Evolutionary conservation across 2,797 vertebrate genomes (phyloP).

Genomic region (Sebastes cheni): DNA sequence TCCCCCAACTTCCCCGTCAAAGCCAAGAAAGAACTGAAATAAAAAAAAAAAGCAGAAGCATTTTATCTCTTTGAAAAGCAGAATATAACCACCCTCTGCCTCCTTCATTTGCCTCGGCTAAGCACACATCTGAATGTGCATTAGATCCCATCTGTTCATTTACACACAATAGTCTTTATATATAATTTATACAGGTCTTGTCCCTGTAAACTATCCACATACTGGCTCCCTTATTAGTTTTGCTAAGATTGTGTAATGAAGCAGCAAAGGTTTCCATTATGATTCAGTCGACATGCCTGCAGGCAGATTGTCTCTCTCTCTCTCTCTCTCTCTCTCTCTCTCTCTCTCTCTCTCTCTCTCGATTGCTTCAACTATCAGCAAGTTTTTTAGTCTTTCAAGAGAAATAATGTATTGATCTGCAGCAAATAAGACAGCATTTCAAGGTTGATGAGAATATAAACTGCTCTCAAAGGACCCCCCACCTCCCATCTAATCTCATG

Average conservation of each 20-base stretch:
- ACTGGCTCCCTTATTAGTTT: conserved; percentile 32
- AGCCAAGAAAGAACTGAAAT: conserved; percentile 28
- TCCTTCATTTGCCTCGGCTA: conserved; percentile 23
- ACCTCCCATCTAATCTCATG: background rate
- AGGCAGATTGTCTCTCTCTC: conserved; percentile 25
- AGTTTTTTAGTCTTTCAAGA: conserved; percentile 31
- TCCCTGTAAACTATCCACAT: conserved; percentile 33
- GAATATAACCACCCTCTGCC: conserved; percentile 22
- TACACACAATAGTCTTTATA: conserved; percentile 20
- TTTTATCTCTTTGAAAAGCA: conserved; percentile 29
- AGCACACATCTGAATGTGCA: conserved; percentile 35
- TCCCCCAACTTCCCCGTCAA: conserved; percentile 49
- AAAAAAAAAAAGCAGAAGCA: conserved; percentile 9
- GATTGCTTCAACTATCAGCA: conserved; percentile 18
- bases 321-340: background rate
- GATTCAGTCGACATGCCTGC: conserved; percentile 42
- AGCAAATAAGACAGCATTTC: conserved; percentile 24
- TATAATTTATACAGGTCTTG: conserved; percentile 39
- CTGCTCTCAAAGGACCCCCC: background rate
- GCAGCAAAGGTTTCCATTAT: conserved; percentile 36
- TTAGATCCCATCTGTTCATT: conserved; percentile 46
- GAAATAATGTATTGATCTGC: conserved; percentile 45
- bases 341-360: background rate
- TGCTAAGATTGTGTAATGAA: conserved; percentile 55
- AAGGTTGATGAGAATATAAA: conserved; percentile 40